Percentiles rank a stretch among this genome's conserved stretches.
Conservation (phyloP, 2,888 invertebrate genomes). For the Euphydryas editha region DNA sequence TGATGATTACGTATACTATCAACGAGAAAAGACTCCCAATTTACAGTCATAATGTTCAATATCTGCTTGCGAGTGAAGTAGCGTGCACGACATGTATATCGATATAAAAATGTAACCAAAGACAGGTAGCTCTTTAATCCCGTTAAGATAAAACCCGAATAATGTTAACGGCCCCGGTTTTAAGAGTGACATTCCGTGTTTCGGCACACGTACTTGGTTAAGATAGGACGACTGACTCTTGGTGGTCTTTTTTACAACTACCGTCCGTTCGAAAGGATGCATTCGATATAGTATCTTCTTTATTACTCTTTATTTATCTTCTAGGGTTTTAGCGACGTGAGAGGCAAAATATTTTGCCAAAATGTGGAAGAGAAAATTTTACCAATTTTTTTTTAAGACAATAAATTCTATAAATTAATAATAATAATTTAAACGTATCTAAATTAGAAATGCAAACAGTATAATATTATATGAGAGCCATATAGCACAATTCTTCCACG, state of each 20-base stretch:
- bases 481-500: no score
- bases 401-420: no score
- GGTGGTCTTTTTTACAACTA: constrained; percentile 54
- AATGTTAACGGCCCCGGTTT: constrained; percentile 39
- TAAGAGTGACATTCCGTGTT: constrained; percentile 75
- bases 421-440: no score
- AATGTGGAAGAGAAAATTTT: no score
- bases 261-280: neutral
- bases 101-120: constrained; percentile 28
- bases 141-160: constrained; percentile 62
- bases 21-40: neutral
- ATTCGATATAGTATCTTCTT: no score
- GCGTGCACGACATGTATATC: neutral
- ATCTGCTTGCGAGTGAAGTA: neutral
- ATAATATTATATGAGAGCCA: no score
- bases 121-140: constrained; percentile 59
- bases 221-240: constrained; percentile 50
- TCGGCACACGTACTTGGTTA: constrained; percentile 52
- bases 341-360: no score
- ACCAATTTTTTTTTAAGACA: no score
- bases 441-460: no score
- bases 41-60: neutral
- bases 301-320: no score
- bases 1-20: no score
- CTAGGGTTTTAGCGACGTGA: no score